A percentile compares a stretch with the other conserved stretches of the same genome.
Conservation (phyloP, 2,113 vertebrate genomes). For the Pseudolaguvia tuberculata region DNA sequence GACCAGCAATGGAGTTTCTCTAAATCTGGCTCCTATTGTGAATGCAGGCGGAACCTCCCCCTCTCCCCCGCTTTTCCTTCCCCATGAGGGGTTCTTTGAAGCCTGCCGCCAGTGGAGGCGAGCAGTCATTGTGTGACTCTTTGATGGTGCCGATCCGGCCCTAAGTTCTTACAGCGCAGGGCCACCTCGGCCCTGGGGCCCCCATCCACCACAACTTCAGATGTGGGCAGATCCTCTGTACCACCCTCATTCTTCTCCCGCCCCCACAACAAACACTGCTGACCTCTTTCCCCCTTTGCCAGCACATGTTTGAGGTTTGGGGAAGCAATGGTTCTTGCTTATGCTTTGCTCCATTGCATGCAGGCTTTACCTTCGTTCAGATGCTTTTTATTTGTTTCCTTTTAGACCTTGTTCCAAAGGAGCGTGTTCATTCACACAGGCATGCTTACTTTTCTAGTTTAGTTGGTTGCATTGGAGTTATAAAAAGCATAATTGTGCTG, state of each 20-base stretch:
- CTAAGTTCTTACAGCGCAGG: conserved; percentile 64
- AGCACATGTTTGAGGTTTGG: conserved; percentile 75
- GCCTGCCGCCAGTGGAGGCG: conserved; percentile 77
- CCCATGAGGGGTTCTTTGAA: conserved; percentile 80
- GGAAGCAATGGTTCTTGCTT: conserved; percentile 34
- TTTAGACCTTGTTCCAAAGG: not conserved
- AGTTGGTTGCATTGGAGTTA: conserved; percentile 47
- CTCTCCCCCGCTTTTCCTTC: conserved; percentile 31
- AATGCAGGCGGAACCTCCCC: conserved; percentile 38
- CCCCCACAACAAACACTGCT: not conserved
- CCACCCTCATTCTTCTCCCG: conserved; percentile 36
- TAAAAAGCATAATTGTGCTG: conserved; percentile 44
- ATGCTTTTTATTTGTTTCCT: not conserved
- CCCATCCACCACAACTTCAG: conserved; percentile 77
- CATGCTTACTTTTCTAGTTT: not conserved
- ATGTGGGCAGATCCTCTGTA: conserved; percentile 75
- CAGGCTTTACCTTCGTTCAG: conserved; percentile 45
- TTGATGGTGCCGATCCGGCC: conserved; percentile 75
- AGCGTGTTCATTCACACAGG: too few relatives aligned
- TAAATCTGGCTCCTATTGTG: conserved; percentile 52
- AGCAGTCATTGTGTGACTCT: conserved; percentile 78
- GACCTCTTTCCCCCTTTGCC: not conserved
- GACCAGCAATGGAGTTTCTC: conserved; percentile 47
- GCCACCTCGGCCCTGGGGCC: conserved; percentile 61
- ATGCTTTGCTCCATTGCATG: not conserved